A percentile compares a stretch with the other conserved stretches of the same genome.
These are phyloP conservation scores for Pinctada fucata DNA, from an alignment of 2,888 invertebrate species.

Conservation along the genomic window DNA sequence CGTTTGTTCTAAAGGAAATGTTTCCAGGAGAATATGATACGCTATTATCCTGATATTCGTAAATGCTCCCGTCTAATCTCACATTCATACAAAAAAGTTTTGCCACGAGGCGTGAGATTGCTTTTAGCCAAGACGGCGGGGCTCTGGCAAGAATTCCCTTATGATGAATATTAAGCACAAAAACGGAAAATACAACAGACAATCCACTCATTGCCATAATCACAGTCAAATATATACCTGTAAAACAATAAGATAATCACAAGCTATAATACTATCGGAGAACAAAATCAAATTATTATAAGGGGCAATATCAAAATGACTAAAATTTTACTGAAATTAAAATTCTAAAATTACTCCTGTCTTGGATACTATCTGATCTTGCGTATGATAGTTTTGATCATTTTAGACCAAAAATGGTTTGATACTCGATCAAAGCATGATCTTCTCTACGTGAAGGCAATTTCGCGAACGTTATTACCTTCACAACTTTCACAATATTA, in stretches of 20 bases:
- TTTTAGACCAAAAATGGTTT: too few relatives aligned
- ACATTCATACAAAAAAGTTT: constrained; percentile 58
- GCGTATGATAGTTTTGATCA: too few relatives aligned
- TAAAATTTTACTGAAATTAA: too few relatives aligned
- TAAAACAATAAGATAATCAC: constrained; percentile 23
- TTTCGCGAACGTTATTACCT: too few relatives aligned
- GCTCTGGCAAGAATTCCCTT: constrained; percentile 62
- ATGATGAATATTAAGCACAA: constrained; percentile 77
- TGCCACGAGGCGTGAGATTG: constrained; percentile 59
- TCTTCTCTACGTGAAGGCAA: too few relatives aligned
- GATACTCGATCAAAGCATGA: too few relatives aligned
- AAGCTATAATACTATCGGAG: neutral
- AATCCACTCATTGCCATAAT: constrained; percentile 78
- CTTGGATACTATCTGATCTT: too few relatives aligned
- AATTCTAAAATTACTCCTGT: too few relatives aligned
- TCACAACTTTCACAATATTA: too few relatives aligned
- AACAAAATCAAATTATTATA: neutral
- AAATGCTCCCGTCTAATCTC: constrained; percentile 37
- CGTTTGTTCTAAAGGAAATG: constrained; percentile 29
- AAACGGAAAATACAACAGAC: constrained; percentile 76
- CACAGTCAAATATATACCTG: constrained; percentile 77
- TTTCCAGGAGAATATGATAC: constrained; percentile 23
- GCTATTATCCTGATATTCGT: neutral
- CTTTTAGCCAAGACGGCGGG: constrained; percentile 70
- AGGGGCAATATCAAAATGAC: too few relatives aligned